Conservation (phyloP, 1,140 invertebrate genomes). For the Tenebrio molitor region DNA sequence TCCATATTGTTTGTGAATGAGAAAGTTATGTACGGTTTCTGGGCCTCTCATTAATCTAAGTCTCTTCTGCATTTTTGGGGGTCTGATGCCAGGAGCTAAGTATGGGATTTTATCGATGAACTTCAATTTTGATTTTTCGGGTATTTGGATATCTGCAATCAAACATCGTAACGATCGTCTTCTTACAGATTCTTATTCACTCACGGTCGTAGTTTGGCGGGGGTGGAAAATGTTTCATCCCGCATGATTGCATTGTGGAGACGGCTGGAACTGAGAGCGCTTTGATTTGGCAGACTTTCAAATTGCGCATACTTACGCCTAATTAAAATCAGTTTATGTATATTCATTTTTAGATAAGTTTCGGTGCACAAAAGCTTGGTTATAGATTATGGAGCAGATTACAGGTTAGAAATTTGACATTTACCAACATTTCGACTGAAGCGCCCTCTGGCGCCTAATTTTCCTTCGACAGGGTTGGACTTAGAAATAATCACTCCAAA, state of each 20-base stretch:
- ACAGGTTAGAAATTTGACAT: slow-evolving; percentile 21
- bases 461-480: no score
- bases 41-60: slow-evolving; percentile 90
- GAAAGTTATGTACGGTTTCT: slow-evolving; percentile 85
- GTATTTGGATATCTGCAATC: slow-evolving; percentile 78
- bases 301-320: slow-evolving; percentile 2
- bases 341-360: slow-evolving; percentile 16
- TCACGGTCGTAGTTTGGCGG: slow-evolving; percentile 74
- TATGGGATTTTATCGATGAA: slow-evolving; percentile 80
- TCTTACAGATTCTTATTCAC: slow-evolving; percentile 46
- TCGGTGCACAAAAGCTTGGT: background rate
- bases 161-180: slow-evolving; percentile 13
- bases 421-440: background rate
- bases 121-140: slow-evolving; percentile 78
- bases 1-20: slow-evolving; percentile 92
- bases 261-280: slow-evolving; percentile 51
- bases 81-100: slow-evolving; percentile 74
- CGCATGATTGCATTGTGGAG: slow-evolving; percentile 64
- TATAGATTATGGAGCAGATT: no score
- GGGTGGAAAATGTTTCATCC: slow-evolving; percentile 75
- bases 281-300: background rate
- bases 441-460: no score
- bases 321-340: slow-evolving; percentile 40
- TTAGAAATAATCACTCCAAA: no score
- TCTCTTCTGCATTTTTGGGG: slow-evolving; percentile 88